A percentile compares a stretch with the other conserved stretches of the same genome.
These are phyloP conservation scores for Pteria penguin DNA, from an alignment of 2,888 invertebrate species.

Conservation along the genomic window DNA sequence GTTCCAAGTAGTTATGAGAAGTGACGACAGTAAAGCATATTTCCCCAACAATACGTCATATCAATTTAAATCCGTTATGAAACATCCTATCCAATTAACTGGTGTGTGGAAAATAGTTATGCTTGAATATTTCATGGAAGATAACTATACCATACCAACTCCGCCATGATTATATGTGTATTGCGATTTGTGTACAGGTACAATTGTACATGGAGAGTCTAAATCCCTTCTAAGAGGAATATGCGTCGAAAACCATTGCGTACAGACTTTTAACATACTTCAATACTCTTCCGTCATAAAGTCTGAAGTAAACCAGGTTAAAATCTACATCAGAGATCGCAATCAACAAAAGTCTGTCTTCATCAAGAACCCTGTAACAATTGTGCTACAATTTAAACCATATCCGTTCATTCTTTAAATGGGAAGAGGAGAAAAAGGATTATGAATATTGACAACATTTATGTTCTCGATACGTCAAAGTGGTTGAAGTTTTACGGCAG, in stretches of 20 bases:
- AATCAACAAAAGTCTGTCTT: background rate
- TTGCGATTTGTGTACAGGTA: background rate
- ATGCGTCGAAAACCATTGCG: background rate
- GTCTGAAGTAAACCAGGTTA: background rate
- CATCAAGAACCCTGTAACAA: conserved; percentile 20
- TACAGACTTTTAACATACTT: background rate
- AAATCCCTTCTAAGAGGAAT: background rate
- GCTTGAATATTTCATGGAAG: background rate
- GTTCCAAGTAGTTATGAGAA: background rate
- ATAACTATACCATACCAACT: background rate
- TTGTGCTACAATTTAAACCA: conserved; percentile 34
- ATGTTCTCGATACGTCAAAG: conserved; percentile 49
- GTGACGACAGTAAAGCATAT: background rate
- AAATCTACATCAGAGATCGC: background rate
- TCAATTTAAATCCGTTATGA: background rate
- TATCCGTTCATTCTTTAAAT: conserved; percentile 25
- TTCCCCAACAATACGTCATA: background rate
- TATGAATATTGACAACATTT: conserved; percentile 23
- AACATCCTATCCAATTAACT: background rate
- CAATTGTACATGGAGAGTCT: background rate
- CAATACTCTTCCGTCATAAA: background rate
- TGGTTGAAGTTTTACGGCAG: conserved; percentile 38
- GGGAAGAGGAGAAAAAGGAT: conserved; percentile 10
- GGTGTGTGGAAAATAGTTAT: background rate
- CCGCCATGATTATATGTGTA: background rate